Percentiles rank a stretch among this genome's conserved stretches.
Evolutionary conservation across 2,888 invertebrate species (phyloP).

Genomic region (Ischnura elegans): DNA sequence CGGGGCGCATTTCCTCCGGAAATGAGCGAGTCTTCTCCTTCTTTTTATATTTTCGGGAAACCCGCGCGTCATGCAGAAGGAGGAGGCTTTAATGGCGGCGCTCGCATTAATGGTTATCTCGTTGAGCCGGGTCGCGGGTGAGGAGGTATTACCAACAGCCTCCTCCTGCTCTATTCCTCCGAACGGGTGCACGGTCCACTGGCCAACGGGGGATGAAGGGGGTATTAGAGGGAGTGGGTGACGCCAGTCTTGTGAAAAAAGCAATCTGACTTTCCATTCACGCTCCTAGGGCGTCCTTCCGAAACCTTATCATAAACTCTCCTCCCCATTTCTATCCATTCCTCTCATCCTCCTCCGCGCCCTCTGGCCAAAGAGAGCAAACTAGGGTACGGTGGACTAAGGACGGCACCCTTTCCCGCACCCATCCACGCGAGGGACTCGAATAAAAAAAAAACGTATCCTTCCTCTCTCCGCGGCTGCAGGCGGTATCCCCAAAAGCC

Average conservation of each 20-base stretch:
- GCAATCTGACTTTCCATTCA: slow-evolving; percentile 12
- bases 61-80: background rate
- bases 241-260: background rate
- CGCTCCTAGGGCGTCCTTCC: background rate
- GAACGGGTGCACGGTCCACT: slow-evolving; percentile 14
- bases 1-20: background rate
- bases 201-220: background rate
- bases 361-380: background rate
- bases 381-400: background rate
- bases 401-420: background rate
- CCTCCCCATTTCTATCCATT: background rate
- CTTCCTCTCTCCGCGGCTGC: background rate
- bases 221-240: background rate
- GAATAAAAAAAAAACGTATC: background rate
- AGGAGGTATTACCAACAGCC: background rate
- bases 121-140: background rate
- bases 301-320: background rate
- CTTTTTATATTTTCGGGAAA: background rate
- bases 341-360: background rate
- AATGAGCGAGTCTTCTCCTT: background rate
- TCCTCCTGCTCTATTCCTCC: background rate
- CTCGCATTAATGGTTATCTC: slow-evolving; percentile 32
- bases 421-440: background rate
- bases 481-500: background rate
- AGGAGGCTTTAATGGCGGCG: background rate